Evolutionary conservation across 2,113 vertebrate genomes (phyloP).

Genomic region (Crocuta crocuta): DNA sequence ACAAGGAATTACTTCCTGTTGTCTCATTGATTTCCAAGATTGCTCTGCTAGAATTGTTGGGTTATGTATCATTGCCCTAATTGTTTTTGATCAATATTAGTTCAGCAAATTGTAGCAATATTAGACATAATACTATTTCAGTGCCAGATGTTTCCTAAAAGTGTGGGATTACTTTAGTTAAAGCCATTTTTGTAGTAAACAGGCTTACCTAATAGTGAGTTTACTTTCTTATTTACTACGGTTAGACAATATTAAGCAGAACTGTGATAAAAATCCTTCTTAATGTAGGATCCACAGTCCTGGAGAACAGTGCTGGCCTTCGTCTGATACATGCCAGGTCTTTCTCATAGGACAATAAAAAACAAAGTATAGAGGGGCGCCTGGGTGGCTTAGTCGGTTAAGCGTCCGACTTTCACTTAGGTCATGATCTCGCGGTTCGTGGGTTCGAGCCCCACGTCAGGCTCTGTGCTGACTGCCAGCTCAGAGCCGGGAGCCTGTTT

Average conservation of each 20-base stretch:
- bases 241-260: background rate
- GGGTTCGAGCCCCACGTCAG: too few relatives aligned
- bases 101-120: conserved; percentile 4
- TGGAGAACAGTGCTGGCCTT: background rate
- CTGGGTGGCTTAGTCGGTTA: too few relatives aligned
- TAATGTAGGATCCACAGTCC: background rate
- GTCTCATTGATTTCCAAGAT: background rate
- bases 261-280: background rate
- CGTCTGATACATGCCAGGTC: background rate
- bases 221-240: background rate
- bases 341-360: background rate
- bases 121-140: background rate
- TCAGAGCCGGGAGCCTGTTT: too few relatives aligned
- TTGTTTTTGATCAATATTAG: background rate
- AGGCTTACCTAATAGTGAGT: background rate
- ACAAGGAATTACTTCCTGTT: background rate
- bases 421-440: too few relatives aligned
- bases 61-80: background rate
- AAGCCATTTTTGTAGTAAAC: background rate
- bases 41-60: background rate
- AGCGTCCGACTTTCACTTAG: too few relatives aligned
- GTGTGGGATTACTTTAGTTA: background rate
- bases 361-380: background rate
- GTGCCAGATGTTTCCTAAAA: background rate
- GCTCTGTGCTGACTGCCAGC: too few relatives aligned